Evolutionary conservation across 2,113 vertebrate species (phyloP), one percentile per base, ranked within the genome.

Genomic region (Syngnathus floridae): DNA sequence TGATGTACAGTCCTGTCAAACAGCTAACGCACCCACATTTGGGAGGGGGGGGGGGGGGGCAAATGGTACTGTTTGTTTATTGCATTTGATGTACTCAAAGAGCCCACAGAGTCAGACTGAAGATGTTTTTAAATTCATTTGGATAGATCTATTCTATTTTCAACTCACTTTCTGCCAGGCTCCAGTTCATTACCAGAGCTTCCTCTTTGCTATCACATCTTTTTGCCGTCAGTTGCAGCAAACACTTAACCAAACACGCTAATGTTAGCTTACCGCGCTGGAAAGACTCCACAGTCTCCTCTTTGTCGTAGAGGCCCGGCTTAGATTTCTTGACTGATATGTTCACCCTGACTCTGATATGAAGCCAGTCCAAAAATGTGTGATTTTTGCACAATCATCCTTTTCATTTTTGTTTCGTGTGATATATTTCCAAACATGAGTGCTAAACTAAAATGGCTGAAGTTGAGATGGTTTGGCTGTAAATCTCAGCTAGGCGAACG

Each of bases 401-500:
- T 45, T 45, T 45, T 45, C 3, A 45, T 45, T 45, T 4, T 43
- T 43, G 10, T 43, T 43, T 43, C 38, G 0, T 9, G 10, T 38
- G 38, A 9, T 6, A 9, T 38, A 38, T 31, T 31, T 31, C 26
- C 26, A 31, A 31, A 31, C 26, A 31, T 31, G 26, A 31, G 14
- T 57, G 60, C 52, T 21, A 5, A 41, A 60, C 11, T 12, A 67
- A 69, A 56, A 72, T 81, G 75, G 77, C 82, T 67, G 19, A 49
- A 54, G 65, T 72, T 78, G 78, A 78, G 64, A 69, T 45, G 66
- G 87, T 67, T 80, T 73, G 83, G 81, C 83, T 75, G 90, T 86
- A 88, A 88, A 92, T 93, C 91, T 89, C 79, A 65, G 81, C 43
- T 45, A 68, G 55, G 52, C 10, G 83, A 87, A 84, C 81, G 84